Conservation (phyloP, 1,140 invertebrate species). For the Achroia grisella region DNA sequence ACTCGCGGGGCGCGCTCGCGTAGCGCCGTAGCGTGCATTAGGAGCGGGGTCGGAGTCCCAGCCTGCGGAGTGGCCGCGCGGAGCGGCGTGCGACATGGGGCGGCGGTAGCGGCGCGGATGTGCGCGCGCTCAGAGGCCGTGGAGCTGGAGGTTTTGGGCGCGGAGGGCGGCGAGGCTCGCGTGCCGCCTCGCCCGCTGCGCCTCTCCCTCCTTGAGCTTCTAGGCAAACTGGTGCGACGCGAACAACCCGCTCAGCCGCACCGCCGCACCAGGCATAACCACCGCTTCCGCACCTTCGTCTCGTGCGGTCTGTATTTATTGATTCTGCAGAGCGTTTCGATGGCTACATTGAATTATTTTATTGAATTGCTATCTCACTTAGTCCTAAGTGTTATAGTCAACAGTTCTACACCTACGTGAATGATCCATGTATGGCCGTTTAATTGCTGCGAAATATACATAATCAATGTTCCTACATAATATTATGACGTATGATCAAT, state of each 20-base stretch:
- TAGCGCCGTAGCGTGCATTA: constrained; percentile 14
- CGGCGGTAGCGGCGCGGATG: constrained; percentile 67
- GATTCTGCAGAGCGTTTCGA: constrained; percentile 17
- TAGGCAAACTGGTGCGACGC: constrained; percentile 78
- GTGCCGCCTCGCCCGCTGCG: constrained; percentile 63
- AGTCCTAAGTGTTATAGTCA: constrained; percentile 12
- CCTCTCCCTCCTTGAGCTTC: constrained; percentile 78
- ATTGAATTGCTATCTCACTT: constrained; percentile 11
- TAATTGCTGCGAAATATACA: not conserved
- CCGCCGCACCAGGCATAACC: constrained; percentile 76
- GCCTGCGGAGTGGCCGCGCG: constrained; percentile 46
- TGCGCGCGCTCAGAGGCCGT: constrained; percentile 64
- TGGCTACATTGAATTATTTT: constrained; percentile 7
- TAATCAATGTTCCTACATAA: no score
- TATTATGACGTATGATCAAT: no score
- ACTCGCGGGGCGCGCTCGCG: constrained; percentile 16
- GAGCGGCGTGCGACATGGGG: constrained; percentile 50
- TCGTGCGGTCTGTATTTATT: constrained; percentile 75
- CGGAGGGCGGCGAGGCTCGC: constrained; percentile 47
- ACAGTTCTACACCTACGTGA: not conserved
- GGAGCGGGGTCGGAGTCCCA: constrained; percentile 18
- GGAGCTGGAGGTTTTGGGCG: constrained; percentile 68
- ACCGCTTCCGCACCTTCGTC: constrained; percentile 77
- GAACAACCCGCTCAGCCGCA: constrained; percentile 59
- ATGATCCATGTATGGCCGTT: not conserved